A percentile compares a stretch with the other conserved stretches of the same genome.
These are phyloP conservation scores for Pagrus major DNA, from an alignment of 2,113 vertebrate species.

Conservation along the genomic window DNA sequence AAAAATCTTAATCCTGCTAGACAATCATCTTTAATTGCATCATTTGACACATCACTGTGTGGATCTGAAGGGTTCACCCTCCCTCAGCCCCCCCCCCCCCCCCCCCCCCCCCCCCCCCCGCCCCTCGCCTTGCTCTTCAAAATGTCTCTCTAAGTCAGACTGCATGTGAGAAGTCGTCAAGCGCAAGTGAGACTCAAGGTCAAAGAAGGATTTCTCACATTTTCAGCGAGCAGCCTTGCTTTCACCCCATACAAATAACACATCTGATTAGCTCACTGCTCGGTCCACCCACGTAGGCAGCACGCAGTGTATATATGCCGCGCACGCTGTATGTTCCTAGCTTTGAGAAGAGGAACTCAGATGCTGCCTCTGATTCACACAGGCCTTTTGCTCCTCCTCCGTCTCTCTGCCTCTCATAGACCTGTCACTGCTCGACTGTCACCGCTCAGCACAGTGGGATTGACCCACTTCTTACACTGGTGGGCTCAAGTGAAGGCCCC, in stretches of 20 bases:
- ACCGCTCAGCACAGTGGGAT: constrained; percentile 48
- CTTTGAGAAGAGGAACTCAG: too few species aligned
- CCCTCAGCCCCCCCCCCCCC: neutral
- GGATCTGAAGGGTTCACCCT: neutral
- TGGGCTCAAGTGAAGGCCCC: constrained; percentile 46
- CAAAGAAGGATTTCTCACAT: constrained; percentile 61
- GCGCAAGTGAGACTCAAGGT: constrained; percentile 64
- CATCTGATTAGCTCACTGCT: constrained; percentile 74
- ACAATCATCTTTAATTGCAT: neutral
- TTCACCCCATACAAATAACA: constrained; percentile 67
- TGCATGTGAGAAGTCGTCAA: constrained; percentile 50
- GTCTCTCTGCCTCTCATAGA: constrained; percentile 32
- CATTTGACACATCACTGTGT: neutral
- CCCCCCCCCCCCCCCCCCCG: neutral
- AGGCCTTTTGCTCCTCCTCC: constrained; percentile 46
- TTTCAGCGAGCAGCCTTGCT: constrained; percentile 51
- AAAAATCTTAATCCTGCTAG: neutral
- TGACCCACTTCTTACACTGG: constrained; percentile 75
- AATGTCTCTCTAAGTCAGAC: constrained; percentile 41
- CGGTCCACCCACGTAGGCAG: constrained; percentile 72
- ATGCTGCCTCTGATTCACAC: constrained; percentile 41
- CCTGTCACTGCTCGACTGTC: constrained; percentile 57
- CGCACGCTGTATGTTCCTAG: constrained; percentile 34
- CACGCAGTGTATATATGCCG: constrained; percentile 9
- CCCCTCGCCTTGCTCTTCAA: constrained; percentile 50